Evolutionary conservation across 2,797 vertebrate species (phyloP).

Genomic region (Diplodus sargus): DNA sequence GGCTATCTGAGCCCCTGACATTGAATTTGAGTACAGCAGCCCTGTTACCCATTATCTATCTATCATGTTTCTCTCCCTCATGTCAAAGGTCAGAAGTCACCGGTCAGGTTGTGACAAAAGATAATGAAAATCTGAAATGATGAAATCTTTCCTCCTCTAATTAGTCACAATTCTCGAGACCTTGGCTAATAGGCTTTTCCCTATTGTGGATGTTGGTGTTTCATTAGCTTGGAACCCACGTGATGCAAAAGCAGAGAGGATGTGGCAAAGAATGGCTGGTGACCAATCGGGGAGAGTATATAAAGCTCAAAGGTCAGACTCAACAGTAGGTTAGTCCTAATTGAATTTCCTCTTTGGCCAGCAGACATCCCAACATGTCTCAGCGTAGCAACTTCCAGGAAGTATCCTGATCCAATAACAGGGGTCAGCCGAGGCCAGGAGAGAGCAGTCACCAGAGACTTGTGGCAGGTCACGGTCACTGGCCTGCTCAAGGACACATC

Average conservation of each 20-base stretch:
- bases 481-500: conserved; percentile 18
- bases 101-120: conserved; percentile 7
- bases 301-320: conserved; percentile 38
- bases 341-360: conserved; percentile 58
- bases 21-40: neutral
- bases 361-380: conserved; percentile 24
- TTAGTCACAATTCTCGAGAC: conserved; percentile 32
- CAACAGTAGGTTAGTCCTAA: conserved; percentile 38
- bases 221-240: conserved; percentile 55
- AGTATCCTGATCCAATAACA: conserved; percentile 46
- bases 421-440: conserved; percentile 33
- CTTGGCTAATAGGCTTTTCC: conserved; percentile 55
- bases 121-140: conserved; percentile 15
- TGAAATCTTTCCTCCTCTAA: conserved; percentile 24
- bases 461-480: conserved; percentile 21
- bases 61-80: neutral
- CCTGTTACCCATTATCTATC: too few species aligned
- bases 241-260: conserved; percentile 6
- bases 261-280: neutral
- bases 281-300: conserved; percentile 21
- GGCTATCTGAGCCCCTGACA: neutral
- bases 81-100: conserved; percentile 10
- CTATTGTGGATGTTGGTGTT: conserved; percentile 39
- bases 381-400: conserved; percentile 37
- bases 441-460: neutral